Percentiles rank a stretch among this genome's conserved stretches.
phyloP scores from a whole-genome alignment of 2,888 invertebrate species.

The Euplexia lucipara region DNA sequence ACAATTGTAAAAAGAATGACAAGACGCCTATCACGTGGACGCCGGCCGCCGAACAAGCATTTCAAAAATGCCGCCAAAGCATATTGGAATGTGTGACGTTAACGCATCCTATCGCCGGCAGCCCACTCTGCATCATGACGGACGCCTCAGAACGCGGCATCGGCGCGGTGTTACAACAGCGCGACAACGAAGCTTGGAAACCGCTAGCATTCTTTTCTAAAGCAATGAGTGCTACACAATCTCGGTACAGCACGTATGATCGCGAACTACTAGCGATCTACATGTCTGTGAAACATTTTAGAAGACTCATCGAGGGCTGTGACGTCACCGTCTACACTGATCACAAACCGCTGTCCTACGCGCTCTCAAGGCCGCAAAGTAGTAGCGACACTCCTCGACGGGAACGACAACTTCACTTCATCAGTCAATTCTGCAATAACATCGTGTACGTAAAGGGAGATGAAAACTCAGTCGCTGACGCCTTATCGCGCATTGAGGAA shows the following conservation, averaged over 20 bases:
- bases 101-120: constrained; percentile 2
- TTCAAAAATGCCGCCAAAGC: constrained; percentile 9
- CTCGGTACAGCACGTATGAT: constrained; percentile 9
- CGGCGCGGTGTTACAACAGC: constrained; percentile 5
- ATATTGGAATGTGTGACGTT: not conserved
- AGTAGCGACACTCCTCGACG: constrained; percentile 36
- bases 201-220: constrained; percentile 8
- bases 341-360: constrained; percentile 45
- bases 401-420: no score
- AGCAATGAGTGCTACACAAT: not conserved
- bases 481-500: constrained; percentile 51
- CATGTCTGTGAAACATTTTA: constrained; percentile 5
- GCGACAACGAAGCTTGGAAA: not conserved
- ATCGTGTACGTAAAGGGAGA: no score
- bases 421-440: no score
- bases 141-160: not conserved
- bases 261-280: constrained; percentile 6
- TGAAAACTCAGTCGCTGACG: no score
- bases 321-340: not conserved
- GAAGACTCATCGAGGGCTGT: not conserved
- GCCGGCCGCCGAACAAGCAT: not conserved
- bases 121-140: constrained; percentile 3
- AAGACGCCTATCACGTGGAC: not conserved
- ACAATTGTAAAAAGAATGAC: constrained; percentile 6
- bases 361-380: constrained; percentile 28